These are phyloP conservation scores for Bellardia pandia DNA, from an alignment of 2,888 invertebrate genomes.

Conservation along the genomic window DNA sequence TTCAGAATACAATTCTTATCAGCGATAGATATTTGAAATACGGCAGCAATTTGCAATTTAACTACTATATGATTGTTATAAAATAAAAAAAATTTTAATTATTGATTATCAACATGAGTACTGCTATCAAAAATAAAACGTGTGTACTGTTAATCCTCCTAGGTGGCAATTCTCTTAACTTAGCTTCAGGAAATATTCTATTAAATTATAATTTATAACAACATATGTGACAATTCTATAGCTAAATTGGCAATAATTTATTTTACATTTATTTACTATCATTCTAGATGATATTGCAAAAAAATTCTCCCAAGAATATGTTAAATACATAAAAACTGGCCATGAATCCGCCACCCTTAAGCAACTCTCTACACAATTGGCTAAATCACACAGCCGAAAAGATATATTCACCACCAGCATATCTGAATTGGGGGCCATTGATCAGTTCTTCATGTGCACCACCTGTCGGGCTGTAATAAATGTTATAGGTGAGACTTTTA, in stretches of 20 bases:
- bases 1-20: background rate
- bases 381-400: conserved; percentile 75
- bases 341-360: conserved; percentile 76
- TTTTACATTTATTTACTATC: background rate
- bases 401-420: conserved; percentile 77
- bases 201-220: conserved; percentile 7
- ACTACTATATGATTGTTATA: background rate
- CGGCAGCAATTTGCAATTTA: background rate
- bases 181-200: background rate
- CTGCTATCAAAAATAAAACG: background rate
- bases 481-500: conserved; percentile 81
- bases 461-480: conserved; percentile 79
- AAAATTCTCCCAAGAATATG: conserved; percentile 79
- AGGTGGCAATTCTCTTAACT: conserved; percentile 10
- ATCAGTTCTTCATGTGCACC: conserved; percentile 80
- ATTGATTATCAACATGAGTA: conserved; percentile 22
- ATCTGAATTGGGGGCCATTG: conserved; percentile 75
- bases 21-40: background rate
- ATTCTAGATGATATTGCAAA: conserved; percentile 77
- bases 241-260: background rate
- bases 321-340: conserved; percentile 78
- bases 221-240: background rate
- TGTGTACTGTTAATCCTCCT: background rate
- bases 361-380: conserved; percentile 76
- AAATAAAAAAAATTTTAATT: background rate